Conservation (phyloP, 64 coral and sea anemone species). For the Pocillopora damicornis region DNA sequence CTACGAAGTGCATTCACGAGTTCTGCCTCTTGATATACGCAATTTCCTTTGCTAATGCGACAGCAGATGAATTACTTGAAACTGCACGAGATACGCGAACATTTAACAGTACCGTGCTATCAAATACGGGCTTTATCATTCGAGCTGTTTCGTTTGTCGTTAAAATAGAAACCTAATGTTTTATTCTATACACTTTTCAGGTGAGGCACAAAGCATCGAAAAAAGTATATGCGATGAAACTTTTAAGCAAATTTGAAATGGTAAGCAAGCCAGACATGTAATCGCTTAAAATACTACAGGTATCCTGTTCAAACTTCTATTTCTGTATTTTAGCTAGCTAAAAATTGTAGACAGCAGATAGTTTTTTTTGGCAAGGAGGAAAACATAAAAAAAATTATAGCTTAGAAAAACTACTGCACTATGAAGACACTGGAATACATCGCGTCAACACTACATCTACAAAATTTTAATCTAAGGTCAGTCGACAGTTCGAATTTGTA, state of each 20-base stretch:
- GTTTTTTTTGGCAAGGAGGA: neutral
- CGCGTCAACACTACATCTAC: neutral
- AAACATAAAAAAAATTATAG: neutral
- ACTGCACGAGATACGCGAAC: neutral
- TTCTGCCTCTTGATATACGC: neutral
- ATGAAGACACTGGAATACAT: neutral
- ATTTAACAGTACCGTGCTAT: slow-evolving; percentile 18
- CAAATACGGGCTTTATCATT: slow-evolving; percentile 16
- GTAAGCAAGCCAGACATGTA: slow-evolving; percentile 37
- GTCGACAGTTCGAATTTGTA: neutral
- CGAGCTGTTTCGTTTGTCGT: slow-evolving; percentile 6
- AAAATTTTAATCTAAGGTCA: neutral
- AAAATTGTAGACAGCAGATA: neutral
- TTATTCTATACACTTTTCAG: slow-evolving; percentile 24
- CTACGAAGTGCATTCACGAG: neutral
- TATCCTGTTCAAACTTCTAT: neutral
- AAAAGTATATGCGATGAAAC: slow-evolving; percentile 97
- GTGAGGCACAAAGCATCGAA: slow-evolving; percentile 72
- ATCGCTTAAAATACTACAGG: neutral
- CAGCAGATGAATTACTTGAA: slow-evolving; percentile 12
- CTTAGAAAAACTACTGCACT: neutral
- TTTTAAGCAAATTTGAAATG: slow-evolving; percentile 99
- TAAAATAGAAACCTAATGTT: neutral
- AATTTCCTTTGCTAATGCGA: slow-evolving; percentile 23
- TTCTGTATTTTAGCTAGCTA: neutral